Base-by-base conservation (phyloP, 2,797 vertebrate species). In the Prunella strophiata region DNA sequence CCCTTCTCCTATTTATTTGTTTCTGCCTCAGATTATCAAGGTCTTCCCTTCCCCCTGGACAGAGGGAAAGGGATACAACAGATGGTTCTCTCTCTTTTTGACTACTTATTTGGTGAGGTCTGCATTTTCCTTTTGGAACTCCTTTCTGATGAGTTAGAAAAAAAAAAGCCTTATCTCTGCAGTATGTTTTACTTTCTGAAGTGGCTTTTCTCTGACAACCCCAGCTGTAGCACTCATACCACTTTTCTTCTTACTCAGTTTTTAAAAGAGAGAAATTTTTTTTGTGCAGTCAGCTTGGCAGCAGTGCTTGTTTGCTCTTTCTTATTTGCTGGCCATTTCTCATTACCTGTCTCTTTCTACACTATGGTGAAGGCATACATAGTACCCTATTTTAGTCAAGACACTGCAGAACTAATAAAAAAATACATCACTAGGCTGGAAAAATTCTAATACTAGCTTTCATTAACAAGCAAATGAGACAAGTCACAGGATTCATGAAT, bases 101-200 rank as follows among this genome's bases (percentile, higher is more conserved):
- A 82, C 51, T 87, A 52, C 23, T 93, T 93, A 85, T 94, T 93
- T 96, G 85, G 32, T 95, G 87, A 93, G 30, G 89, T 92, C 73
- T 88, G 92, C 91, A 89, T 95, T 93, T 96, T 96, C 82, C 83
- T 92, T 89, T 88, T 85, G 62, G 62, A 93, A 66, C 71, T 85
- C 43, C 85, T 70, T 93, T 95, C 74, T 85, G 92, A 91, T 94
- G 94, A 97, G 75, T 38, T 94, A 51, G 82, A 42, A 72, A 79
- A 78, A 71, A 67, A 91, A 92, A 93, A 2, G 5, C 17, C 91
- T 96, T 73, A 93, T 92, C 62, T 96, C 91, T 95, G 95, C 90
- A 96, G 67, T 93, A 92, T 85, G 29, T 87, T 91, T 94, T 86
- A 75, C 65, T 67, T 93, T 88, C 76, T 97, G 93, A 97, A 93